Percentiles rank a stretch among this genome's conserved stretches.
These are phyloP conservation scores for Parasteatoda lunata DNA, from an alignment of 2,888 invertebrate genomes.

Conservation along the genomic window DNA sequence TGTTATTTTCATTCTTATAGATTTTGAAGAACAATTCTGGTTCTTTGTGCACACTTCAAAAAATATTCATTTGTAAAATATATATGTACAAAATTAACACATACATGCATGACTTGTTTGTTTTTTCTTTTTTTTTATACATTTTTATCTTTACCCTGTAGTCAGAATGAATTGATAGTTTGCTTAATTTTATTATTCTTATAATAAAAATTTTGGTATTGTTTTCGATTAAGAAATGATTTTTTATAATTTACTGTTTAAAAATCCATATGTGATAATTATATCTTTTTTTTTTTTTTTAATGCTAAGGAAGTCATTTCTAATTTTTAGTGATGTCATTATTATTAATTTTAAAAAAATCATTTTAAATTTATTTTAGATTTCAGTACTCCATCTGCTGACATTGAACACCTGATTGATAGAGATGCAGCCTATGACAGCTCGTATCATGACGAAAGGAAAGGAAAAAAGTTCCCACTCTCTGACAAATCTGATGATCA, in stretches of 20 bases:
- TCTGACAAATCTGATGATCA: conserved; percentile 32
- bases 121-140: too few species aligned
- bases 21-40: too few species aligned
- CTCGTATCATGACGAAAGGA: conserved; percentile 49
- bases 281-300: too few species aligned
- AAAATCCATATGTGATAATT: too few species aligned
- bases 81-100: too few species aligned
- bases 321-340: not conserved
- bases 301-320: too few species aligned
- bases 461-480: conserved; percentile 42
- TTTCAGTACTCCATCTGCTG: conserved; percentile 75
- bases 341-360: not conserved
- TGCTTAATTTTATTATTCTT: conserved; percentile 18
- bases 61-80: too few species aligned
- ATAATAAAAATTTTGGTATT: not conserved
- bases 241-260: not conserved
- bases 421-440: conserved; percentile 72
- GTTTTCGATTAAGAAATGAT: not conserved
- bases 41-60: too few species aligned
- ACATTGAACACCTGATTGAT: conserved; percentile 75
- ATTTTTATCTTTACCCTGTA: too few species aligned
- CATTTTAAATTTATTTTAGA: conserved; percentile 71
- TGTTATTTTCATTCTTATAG: too few species aligned
- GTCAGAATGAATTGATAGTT: conserved; percentile 22
- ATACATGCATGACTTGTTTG: too few species aligned